Conservation (phyloP, 2,113 vertebrate species). For the Acrocephalus kingi region DNA sequence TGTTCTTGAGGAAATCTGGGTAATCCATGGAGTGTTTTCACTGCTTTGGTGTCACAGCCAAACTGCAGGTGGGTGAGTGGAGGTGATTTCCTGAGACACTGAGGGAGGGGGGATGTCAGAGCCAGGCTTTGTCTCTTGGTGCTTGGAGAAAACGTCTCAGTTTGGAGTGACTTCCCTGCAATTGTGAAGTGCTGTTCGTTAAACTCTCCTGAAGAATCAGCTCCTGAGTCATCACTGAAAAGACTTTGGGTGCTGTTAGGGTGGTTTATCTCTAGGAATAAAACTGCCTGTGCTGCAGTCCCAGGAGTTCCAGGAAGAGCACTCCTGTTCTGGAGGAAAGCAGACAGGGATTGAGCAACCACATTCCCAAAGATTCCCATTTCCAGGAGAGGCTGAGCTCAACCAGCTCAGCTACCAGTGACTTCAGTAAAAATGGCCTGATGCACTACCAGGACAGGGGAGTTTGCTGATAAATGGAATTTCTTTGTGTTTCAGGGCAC, state of each 20-base stretch:
- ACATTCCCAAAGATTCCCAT: neutral
- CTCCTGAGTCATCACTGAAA: constrained; percentile 16
- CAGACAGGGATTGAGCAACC: rapidly evolving
- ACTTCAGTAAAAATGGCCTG: neutral
- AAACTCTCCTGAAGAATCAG: neutral
- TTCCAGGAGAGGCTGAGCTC: neutral
- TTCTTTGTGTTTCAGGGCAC: constrained; percentile 70
- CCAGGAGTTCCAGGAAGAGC: neutral
- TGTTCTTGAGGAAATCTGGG: neutral
- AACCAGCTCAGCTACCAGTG: neutral
- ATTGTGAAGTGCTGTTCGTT: neutral
- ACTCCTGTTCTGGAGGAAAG: neutral
- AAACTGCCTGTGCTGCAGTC: neutral
- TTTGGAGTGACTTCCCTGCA: neutral
- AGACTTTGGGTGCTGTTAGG: neutral
- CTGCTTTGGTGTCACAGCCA: neutral
- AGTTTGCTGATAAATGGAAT: neutral
- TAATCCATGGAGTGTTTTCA: neutral
- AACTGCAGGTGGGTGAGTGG: neutral
- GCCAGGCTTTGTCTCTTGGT: neutral
- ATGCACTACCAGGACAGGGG: neutral
- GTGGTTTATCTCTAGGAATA: neutral
- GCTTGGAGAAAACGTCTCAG: neutral
- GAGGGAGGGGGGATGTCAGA: neutral
- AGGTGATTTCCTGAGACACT: neutral